Percentiles rank a stretch among this genome's conserved stretches.
These are phyloP conservation scores for Xylocopa sonorina DNA, from an alignment of 1,140 invertebrate species.

Conservation along the genomic window DNA sequence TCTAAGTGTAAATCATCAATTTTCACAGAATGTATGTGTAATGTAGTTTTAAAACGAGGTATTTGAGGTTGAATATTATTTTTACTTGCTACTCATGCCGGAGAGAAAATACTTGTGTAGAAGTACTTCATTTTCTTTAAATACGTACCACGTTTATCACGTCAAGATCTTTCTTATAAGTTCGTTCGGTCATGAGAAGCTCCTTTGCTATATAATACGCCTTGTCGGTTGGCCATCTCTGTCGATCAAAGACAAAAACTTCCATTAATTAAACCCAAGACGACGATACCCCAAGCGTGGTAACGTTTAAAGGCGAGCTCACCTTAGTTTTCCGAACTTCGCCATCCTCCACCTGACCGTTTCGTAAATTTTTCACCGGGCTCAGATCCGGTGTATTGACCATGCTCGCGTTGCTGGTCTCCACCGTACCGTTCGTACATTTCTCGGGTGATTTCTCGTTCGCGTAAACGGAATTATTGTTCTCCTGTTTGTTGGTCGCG, in stretches of 20 bases:
- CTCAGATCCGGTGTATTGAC: constrained; percentile 73
- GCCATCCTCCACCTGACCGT: constrained; percentile 71
- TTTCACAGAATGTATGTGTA: too few species aligned
- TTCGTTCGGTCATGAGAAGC: constrained; percentile 96
- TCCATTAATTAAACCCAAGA: background rate
- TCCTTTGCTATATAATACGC: constrained; percentile 97
- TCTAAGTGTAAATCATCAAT: too few species aligned
- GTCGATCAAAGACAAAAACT: constrained; percentile 59
- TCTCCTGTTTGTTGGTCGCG: constrained; percentile 65
- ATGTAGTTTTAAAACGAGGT: too few species aligned
- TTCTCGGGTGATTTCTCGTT: constrained; percentile 68
- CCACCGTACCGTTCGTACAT: constrained; percentile 62
- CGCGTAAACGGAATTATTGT: constrained; percentile 76
- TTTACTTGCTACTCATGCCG: too few species aligned
- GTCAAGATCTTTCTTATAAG: constrained; percentile 97
- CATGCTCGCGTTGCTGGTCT: constrained; percentile 63
- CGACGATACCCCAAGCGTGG: too few species aligned
- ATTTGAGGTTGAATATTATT: too few species aligned
- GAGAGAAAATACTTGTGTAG: too few species aligned
- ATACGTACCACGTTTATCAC: constrained; percentile 92
- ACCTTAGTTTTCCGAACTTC: constrained; percentile 76
- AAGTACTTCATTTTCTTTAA: too few species aligned
- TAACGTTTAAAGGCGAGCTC: background rate
- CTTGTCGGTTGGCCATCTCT: constrained; percentile 89
- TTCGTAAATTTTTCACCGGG: constrained; percentile 72